These are phyloP conservation scores for Bombus impatiens DNA, from an alignment of 1,140 invertebrate species.

Conservation along the genomic window DNA sequence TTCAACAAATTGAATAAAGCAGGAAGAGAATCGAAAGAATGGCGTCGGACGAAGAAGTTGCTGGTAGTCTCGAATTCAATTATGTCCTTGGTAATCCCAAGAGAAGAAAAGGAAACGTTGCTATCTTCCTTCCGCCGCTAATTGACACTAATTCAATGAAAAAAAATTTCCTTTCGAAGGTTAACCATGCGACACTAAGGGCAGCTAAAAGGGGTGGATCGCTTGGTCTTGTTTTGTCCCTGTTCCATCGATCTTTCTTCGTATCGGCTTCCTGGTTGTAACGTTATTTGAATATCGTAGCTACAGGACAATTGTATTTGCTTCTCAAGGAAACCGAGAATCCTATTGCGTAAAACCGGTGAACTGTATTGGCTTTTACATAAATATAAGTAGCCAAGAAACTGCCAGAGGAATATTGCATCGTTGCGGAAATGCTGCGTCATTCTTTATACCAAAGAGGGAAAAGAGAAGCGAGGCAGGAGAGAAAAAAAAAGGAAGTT, in stretches of 20 bases:
- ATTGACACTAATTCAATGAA: background rate
- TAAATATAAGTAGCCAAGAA: background rate
- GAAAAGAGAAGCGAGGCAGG: background rate
- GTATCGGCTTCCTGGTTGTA: background rate
- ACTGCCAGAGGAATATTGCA: background rate
- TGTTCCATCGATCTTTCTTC: background rate
- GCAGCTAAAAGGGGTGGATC: background rate
- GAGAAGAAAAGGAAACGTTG: background rate
- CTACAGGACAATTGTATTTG: conserved; percentile 8
- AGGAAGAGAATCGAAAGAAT: background rate
- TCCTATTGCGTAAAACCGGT: background rate
- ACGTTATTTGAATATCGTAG: conserved; percentile 20
- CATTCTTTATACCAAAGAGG: background rate
- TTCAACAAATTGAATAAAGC: background rate
- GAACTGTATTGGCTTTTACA: background rate
- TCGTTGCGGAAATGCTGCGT: background rate
- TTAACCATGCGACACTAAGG: background rate
- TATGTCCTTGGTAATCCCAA: background rate
- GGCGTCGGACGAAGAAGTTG: background rate
- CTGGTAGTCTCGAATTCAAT: background rate
- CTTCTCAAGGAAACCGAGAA: background rate
- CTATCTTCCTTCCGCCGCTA: background rate
- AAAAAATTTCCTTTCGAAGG: background rate
- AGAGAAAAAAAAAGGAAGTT: background rate
- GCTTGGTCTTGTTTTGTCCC: background rate